Base-by-base conservation (phyloP, 2,113 vertebrate genomes). In the Salvelinus sp. region DNA sequence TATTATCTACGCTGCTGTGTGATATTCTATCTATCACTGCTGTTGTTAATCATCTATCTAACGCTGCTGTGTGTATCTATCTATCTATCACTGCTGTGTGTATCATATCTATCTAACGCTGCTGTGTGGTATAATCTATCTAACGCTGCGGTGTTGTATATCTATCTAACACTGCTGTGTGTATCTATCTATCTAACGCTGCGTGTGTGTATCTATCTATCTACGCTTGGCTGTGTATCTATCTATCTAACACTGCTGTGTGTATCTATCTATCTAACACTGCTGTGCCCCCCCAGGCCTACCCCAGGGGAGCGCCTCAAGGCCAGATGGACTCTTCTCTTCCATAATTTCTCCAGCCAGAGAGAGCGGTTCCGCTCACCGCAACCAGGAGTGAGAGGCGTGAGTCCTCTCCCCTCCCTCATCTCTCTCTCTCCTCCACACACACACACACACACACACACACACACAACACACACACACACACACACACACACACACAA, bases 321-420 rank as follows among this genome's bases (percentile, higher is more conserved):
- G 95, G 92, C 54, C 97, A 98, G 88, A 95, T 98, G 89, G 97
- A 98, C 86, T 99, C 97, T 0, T 94, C 95, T 99, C 23, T 96
- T 96, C 96, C 89, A 98, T 99, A 93, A 98, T 99, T n/a, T n/a
- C 92, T 99, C 96, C 86, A 98, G 96, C 91, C 98, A 99, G 88
- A 92, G 98, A 85, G 97, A 99, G 80, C 93, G 98, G 50, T 99
- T 97, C 91, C 94, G 97, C 4, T 90, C 95, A 79, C 94, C 94
- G 96, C 86, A 97, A 99, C 90, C 96, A 97, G 88, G 97, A 99
- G 85, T 99, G 82, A n/a, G 98, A 99, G 89, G 92, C 94, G 91
- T 99, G 91, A 84, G 93, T 89, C 77, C 30, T n/a, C 58, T 0
- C 23, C 23, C 23, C 23, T 1, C 23, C 1, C 23, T 23, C 23